Evolutionary conservation across 2,888 invertebrate genomes (phyloP), one percentile per base, ranked within the genome.

Genomic region (Oxyteleia sp.): DNA sequence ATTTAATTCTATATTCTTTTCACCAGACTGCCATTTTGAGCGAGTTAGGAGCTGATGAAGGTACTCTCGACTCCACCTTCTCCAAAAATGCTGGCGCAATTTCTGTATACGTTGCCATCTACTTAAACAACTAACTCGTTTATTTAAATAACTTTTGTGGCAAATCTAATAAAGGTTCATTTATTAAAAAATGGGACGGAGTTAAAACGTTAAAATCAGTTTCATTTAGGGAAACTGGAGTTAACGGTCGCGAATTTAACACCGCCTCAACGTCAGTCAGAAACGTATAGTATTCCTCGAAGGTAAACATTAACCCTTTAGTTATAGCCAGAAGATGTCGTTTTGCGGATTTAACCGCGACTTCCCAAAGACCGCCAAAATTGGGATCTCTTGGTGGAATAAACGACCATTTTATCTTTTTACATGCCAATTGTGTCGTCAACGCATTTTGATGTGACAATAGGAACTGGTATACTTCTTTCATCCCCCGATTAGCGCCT

Each of bases 301-400:
- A 85, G 1, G 84, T 87, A 4, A 20, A 23, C 1, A 43, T n/a
- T 1, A 41, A 20, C 1, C 13, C 26, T 13, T 23, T 45, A 0
- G 38, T 23, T 16, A 61, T 10, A 16, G 20, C 20, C 18, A 63
- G 16, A 45, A 89, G 87, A 55, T 53, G 63, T 26, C 26, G 5
- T 5, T 26, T 26, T 4, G 26, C 5, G 4, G 26, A 26, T 71
- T 91, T 91, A 4, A 90, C 87, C 0, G 84, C 85, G 4, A 86
- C 85, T 53, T 89, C 87, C 88, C 88, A 89, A 4, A 87, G 51
- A 0, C 88, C 89, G 0, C 66, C 69, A 23, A 83, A 74, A 38
- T 84, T 66, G 0, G 83, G 68, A 0, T 80, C 47, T 13, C 63
- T 23, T 4, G 83, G 72, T 8, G 80, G 80, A 16, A 76, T 81